Conservation (phyloP, 1,140 invertebrate genomes). For the Nylanderia fulva region DNA sequence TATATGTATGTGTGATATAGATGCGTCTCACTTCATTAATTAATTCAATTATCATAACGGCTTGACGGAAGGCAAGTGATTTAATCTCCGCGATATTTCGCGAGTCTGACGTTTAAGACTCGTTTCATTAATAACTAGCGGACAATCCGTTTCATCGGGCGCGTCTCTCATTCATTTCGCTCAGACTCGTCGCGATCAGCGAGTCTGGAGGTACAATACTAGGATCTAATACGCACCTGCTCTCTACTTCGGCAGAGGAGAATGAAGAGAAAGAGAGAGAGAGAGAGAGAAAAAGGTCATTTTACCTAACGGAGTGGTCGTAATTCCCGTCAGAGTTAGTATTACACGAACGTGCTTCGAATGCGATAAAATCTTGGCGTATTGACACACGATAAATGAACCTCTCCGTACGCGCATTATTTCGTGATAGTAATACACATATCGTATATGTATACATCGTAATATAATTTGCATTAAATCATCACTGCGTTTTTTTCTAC, state of each 20-base stretch:
- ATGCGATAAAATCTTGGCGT: constrained; percentile 52
- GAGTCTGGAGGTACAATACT: constrained; percentile 17
- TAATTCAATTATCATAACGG: constrained; percentile 9
- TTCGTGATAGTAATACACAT: constrained; percentile 38
- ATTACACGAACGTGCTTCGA: constrained; percentile 46
- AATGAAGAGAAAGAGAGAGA: no score
- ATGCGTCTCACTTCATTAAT: not conserved
- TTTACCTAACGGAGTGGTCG: constrained; percentile 48
- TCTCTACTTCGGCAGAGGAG: constrained; percentile 8
- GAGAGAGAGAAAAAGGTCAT: not conserved
- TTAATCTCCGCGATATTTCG: not conserved
- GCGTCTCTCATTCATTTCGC: constrained; percentile 1
- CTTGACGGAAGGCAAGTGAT: not conserved
- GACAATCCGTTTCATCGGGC: constrained; percentile 15
- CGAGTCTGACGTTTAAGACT: not conserved
- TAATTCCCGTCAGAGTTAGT: constrained; percentile 56
- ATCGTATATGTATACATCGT: constrained; percentile 12
- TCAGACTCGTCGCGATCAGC: constrained; percentile 6
- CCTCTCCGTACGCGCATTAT: constrained; percentile 19
- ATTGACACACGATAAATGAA: constrained; percentile 61
- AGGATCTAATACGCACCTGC: constrained; percentile 46
- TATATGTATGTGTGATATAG: not conserved
- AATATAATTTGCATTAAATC: constrained; percentile 59
- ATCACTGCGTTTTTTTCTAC: not conserved
- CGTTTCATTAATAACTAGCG: constrained; percentile 5